Evolutionary conservation across 1,140 invertebrate species (phyloP).

Genomic region (Rhagoletis zephyria): DNA sequence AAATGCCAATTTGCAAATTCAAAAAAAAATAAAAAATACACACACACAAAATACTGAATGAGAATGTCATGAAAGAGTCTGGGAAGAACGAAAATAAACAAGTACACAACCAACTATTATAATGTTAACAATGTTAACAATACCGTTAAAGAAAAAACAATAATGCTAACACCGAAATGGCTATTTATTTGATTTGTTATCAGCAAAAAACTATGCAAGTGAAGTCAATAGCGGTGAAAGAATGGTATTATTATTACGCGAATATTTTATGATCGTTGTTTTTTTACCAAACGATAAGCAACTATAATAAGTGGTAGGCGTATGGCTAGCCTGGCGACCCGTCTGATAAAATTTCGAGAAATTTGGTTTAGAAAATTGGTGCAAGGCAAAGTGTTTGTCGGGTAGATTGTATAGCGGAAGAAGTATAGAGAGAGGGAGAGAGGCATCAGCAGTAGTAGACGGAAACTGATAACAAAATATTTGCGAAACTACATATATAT

Average conservation of each 20-base stretch:
- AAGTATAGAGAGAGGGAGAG: no score
- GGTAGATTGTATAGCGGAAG: not conserved
- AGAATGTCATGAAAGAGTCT: no score
- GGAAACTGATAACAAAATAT: no score
- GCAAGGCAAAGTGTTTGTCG: not conserved
- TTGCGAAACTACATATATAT: not conserved
- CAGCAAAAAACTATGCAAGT: not conserved
- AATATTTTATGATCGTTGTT: no score
- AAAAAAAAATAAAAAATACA: not conserved
- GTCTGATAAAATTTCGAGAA: conserved; percentile 39
- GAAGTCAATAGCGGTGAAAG: not conserved
- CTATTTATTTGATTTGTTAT: conserved; percentile 33
- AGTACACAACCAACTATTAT: no score
- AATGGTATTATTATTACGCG: no score
- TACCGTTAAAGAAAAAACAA: not conserved
- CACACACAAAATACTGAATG: not conserved
- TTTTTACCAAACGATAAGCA: not conserved
- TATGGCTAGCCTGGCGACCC: not conserved
- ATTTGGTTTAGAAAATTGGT: not conserved
- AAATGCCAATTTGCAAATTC: not conserved
- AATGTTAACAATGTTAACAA: not conserved
- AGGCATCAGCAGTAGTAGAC: no score
- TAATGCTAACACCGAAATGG: not conserved
- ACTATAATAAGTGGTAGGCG: not conserved
- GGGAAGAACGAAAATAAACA: no score